Base-by-base conservation (phyloP, 2,113 vertebrate genomes). In the Cyphotilapia sp. region DNA sequence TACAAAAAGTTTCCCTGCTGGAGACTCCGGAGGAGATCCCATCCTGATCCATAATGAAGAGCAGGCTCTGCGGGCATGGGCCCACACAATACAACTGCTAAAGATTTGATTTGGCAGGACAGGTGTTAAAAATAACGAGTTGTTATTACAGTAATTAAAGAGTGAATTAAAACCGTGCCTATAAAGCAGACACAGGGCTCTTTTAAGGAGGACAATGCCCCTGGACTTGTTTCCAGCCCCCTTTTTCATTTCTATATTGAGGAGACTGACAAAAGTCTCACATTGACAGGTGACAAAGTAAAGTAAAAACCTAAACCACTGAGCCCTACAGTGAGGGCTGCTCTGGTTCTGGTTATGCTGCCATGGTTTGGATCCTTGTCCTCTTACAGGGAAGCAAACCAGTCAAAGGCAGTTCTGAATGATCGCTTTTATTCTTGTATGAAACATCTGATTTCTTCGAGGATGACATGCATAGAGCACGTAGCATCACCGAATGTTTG, bases 1-100 rank as follows among this genome's bases (percentile, higher is more conserved):
- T 92, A 88, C 95, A 90, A 88, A 69, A 94, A 93, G 91, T 93
- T 84, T 87, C 81, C 81, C 86, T 76, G 88, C 74, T 63, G 49
- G 83, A 85, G 82, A 82, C 5, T 84, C 51, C 49, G 47, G 57
- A 49, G 88, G 89, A 91, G 40, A 93, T 85, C 89, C 82, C 84
- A 78, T 56, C 84, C 81, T 27, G 57, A 85, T 61, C 5, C 51
- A 24, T 35, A 84, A 35, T 56, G 47, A 85, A 45, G 54, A 74
- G 54, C 80, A 54, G 86, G 81, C 42, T 51, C 45, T 71, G 49
- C 17, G 29, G 82, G 74, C 74, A 51, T 56, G 24, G 40, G 81
- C 81, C 63, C 80, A 29, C 85, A 54, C 63, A 6, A 12, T 13
- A 13, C 14, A 27, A 29, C 14, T 29, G 42, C 38, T 22, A 19